Base-by-base conservation (phyloP, 2,888 invertebrate species). In the Oxycera nigricornis region DNA sequence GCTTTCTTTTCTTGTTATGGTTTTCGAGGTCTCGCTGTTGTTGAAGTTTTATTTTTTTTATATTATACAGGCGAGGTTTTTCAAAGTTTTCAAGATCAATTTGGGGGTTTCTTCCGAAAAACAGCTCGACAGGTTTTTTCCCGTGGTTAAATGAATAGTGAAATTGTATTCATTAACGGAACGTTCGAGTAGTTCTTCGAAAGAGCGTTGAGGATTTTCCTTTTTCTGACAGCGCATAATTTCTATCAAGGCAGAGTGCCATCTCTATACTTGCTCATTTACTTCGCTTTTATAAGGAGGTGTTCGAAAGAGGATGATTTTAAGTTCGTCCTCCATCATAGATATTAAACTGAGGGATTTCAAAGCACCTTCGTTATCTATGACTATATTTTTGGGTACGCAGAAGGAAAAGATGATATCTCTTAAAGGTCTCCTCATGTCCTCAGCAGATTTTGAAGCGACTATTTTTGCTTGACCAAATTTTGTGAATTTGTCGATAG, bases 191-290 rank as follows among this genome's bases (percentile, higher is more conserved):
- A 46, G 14, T 46, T 46, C 46, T 17, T 46, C 46, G 14, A 11
- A 46, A 2, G 46, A 14, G 14, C 46, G 46, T 11, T 14, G 6
- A n/a, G 46, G 46, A 46, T 17, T 55, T 55, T 31, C 50, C 26
- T 67, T 67, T 39, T 76, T 76, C 1, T 77, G 61, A 39, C 77
- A 78, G 46, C 78, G 68, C 75, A 77, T 74, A 24, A 78, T 78
- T 62, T 78, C 77, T 0, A 11, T 4, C 1, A 65, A 0, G 30
- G 59, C 30, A 1, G 59, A 59, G 2, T 59, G 59, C 28, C 1
- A 59, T 1, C 59, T 28, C 30, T 77, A 74, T 7, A 77, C 74
- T 30, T 75, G 74, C 1, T 75, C 77, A 31, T 76, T 76, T 9
- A 74, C 73, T 24, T 72, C 70, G 41, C 46, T 70, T 70, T 59